These are phyloP conservation scores for Cephus spinipes DNA, from an alignment of 2,888 invertebrate species.

Conservation along the genomic window DNA sequence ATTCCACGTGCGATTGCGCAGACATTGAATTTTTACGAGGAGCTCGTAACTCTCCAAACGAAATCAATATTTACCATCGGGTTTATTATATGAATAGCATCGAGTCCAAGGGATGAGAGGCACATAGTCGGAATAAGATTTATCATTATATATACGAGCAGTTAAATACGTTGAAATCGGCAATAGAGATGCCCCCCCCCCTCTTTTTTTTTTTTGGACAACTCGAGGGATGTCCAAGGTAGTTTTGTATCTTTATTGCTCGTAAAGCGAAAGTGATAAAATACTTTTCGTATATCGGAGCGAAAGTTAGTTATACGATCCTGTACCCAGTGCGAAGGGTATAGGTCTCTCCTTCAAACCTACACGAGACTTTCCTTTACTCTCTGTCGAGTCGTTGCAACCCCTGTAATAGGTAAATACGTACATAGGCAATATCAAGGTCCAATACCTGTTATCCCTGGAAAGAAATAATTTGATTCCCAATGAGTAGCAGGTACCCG, in stretches of 20 bases:
- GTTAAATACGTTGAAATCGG: constrained; percentile 7
- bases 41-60: not conserved
- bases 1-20: not conserved
- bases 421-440: not conserved
- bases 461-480: not conserved
- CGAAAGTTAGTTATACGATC: constrained; percentile 5
- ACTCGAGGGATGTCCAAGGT: not conserved
- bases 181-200: not conserved
- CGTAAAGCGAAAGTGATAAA: constrained; percentile 31
- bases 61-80: not conserved
- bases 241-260: constrained; percentile 31
- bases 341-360: not conserved
- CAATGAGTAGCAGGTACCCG: not conserved
- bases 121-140: not conserved
- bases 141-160: not conserved
- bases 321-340: not conserved
- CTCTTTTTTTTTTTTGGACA: not conserved
- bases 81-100: not conserved
- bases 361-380: not conserved
- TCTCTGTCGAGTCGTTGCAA: not conserved
- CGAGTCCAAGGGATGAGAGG: not conserved
- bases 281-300: constrained; percentile 5
- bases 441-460: not conserved
- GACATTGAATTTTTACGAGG: not conserved
- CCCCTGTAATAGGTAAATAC: not conserved